Conservation (phyloP, 2,888 invertebrate genomes). For the Cheilosia vulpina region DNA sequence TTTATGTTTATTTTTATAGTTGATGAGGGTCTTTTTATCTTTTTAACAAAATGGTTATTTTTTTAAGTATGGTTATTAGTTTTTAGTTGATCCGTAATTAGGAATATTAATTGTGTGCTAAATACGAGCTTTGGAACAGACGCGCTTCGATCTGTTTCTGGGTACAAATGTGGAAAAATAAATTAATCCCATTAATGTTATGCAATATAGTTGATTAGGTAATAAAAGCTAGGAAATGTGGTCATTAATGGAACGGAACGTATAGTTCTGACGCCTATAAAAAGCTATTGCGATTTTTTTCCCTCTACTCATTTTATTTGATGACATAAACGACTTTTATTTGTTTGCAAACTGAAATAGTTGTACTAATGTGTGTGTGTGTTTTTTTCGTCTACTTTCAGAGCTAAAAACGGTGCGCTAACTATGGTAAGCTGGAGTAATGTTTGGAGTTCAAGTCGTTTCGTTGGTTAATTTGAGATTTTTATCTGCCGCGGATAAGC, state of each 20-base stretch:
- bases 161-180: neutral
- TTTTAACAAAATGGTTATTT: neutral
- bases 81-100: slow-evolving; percentile 11
- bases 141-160: neutral
- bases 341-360: neutral
- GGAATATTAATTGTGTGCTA: slow-evolving; percentile 12
- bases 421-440: slow-evolving; percentile 55
- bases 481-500: neutral
- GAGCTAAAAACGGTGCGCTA: slow-evolving; percentile 58
- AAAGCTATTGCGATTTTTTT: slow-evolving; percentile 3
- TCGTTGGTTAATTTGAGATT: neutral
- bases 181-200: slow-evolving; percentile 43
- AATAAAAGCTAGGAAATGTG: slow-evolving; percentile 54
- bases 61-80: slow-evolving; percentile 9
- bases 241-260: slow-evolving; percentile 46
- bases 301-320: neutral
- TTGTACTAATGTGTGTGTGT: slow-evolving; percentile 12
- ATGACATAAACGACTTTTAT: slow-evolving; percentile 47
- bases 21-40: slow-evolving; percentile 25
- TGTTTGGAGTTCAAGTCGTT: neutral
- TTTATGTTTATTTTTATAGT: slow-evolving; percentile 61
- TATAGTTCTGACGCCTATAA: slow-evolving; percentile 27
- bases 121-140: slow-evolving; percentile 1
- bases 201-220: slow-evolving; percentile 55
- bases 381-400: slow-evolving; percentile 39